These are phyloP conservation scores for Orientallactaga bullata DNA, from an alignment of 2,113 vertebrate species.

Conservation along the genomic window DNA sequence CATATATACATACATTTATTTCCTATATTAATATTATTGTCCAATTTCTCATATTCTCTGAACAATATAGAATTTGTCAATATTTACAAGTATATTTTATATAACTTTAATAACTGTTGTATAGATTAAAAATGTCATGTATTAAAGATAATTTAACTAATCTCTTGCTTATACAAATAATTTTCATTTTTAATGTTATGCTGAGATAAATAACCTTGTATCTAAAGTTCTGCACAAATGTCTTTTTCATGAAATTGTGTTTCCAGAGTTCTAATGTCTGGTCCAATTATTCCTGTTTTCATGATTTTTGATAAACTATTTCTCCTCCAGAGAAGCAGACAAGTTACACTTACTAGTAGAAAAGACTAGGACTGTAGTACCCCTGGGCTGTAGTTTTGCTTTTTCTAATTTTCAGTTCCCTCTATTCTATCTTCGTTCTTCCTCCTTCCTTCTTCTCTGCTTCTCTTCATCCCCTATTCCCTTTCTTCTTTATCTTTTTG, in stretches of 20 bases:
- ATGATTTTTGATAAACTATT: background rate
- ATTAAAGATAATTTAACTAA: conserved; percentile 4
- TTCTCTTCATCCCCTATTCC: background rate
- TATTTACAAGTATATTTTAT: background rate
- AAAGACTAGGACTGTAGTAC: background rate
- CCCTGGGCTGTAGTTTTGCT: background rate
- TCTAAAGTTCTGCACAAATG: background rate
- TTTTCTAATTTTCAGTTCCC: background rate
- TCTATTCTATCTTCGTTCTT: background rate
- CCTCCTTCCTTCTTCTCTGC: background rate
- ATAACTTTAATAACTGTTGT: background rate
- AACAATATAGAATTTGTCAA: background rate
- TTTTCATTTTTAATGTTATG: background rate
- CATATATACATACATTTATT: background rate
- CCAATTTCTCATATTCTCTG: background rate
- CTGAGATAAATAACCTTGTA: background rate
- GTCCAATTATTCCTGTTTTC: background rate
- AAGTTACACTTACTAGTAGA: background rate
- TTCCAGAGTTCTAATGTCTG: background rate
- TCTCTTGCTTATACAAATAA: background rate
- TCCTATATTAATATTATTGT: background rate
- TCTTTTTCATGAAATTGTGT: background rate
- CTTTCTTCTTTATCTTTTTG: background rate
- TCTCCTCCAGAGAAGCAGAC: background rate
- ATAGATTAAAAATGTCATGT: too few species aligned